Base-by-base conservation (phyloP, 2,797 vertebrate genomes). In the Danio aesculapii region DNA sequence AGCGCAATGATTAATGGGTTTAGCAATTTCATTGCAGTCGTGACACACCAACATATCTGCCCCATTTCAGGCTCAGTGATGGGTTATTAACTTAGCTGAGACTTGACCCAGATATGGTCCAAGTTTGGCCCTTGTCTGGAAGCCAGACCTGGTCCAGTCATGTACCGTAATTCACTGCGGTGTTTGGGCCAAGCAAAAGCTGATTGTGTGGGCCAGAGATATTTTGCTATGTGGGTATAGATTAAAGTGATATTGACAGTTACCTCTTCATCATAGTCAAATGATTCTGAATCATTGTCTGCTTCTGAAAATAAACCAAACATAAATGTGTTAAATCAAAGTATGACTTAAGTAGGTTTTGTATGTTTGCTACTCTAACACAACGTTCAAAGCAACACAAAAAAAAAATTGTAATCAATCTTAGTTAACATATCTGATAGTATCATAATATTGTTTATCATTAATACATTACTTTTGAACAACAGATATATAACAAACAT, bases 251-350 rank as follows among this genome's bases (percentile, higher is more conserved):
- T 5, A 19, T 5, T 53, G 70, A 64, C 41, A 64, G 71, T 82
- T 88, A 94, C 93, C 81, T 92, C 90, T 4, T 86, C 81, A 8
- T 96, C 92, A 92, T 93, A 95, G 80, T 95, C 92, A 89, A 94
- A 93, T 81, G 90, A 92, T 86, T 93, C 93, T 86, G 92, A 92
- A 89, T 95, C 92, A 79, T 91, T 87, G 61, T 88, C 87, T 87
- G 91, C 88, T 85, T 95, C 97, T 99, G 94, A 52, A 94, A 97
- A 92, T 92, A 75, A 75, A 2, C 79, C 86, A 88, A 94, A 88
- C 86, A 92, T 30, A 77, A 88, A 50, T 77, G 66, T 57, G 46
- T 44, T 49, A 85, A 43, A 62, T 30, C 2, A 77, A 0, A 13
- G 5, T 39, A 71, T 46, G 4, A 57, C 12, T 10, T 41, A 66